Base-by-base conservation (phyloP, 2,113 vertebrate genomes). In the Manacus vitellinus region DNA sequence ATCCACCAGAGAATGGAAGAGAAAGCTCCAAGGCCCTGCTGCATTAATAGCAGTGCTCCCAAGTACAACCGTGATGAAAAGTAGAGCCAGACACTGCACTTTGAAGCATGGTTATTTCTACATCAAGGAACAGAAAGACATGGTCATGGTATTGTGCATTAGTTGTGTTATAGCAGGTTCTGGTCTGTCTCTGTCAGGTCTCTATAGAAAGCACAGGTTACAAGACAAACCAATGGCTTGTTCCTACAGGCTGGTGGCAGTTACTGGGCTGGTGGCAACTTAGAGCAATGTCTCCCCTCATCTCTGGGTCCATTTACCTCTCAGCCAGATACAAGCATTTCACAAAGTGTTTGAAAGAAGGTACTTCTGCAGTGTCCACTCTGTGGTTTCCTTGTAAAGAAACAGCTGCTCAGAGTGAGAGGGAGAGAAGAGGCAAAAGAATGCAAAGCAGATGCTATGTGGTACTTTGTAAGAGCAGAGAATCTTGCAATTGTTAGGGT, bases 201-300 rank as follows among this genome's bases (percentile, higher is more conserved):
- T 77, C 73, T 24, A 0, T 21, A 35, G 31, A n/a, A 70, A 25
- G 15, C 14, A 25, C 13, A 55, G 9, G 27, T 49, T 74, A 28
- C 47, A 63, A 41, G 73, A 61, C 19, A 63, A 80, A 70, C 6
- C 0, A 0, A 16, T 12, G 37, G 25, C 23, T 35, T 10, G 46
- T 35, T 95, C 75, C 44, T 27, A 28, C 6, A 59, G 79, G 70
- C 59, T 91, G 22, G 21, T 47, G 55, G n/a, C n/a, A 41, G 30
- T 35, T 88, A 88, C 51, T 17, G 31, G 30, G 54, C 62, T 83
- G 74, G 85, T 43, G 46, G 67, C 55, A 63, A 68, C 91, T 94
- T 68, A 80, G 37, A 92, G 51, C 30, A 65, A 61, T 65, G 47
- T 55, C 9, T 27, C 33, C 61, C 24, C 47, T 65, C 63, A 85